These are phyloP conservation scores for Tarsius wallacei DNA, from an alignment of 2,797 vertebrate genomes.

Conservation along the genomic window DNA sequence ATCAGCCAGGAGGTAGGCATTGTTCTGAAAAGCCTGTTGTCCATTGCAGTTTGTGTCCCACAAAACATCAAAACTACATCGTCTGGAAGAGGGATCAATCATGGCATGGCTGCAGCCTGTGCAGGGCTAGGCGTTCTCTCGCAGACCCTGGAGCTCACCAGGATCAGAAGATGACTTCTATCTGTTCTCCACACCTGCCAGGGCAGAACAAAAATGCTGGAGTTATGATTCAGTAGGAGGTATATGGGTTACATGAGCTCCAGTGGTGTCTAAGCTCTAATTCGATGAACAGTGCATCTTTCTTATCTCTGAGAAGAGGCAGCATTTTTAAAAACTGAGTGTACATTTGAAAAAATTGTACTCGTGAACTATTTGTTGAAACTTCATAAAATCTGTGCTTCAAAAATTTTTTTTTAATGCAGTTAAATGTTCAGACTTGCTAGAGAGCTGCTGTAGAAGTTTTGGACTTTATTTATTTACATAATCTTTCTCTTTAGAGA, in stretches of 20 bases:
- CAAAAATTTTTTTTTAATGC: conserved; percentile 25
- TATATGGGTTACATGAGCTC: conserved; percentile 73
- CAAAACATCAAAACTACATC: not conserved
- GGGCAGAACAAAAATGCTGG: conserved; percentile 60
- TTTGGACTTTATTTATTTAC: not conserved
- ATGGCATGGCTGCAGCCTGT: not conserved
- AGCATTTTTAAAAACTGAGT: conserved; percentile 26
- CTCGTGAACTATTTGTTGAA: conserved; percentile 72
- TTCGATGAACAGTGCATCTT: conserved; percentile 56
- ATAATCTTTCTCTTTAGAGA: conserved; percentile 35
- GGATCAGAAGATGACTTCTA: conserved; percentile 62
- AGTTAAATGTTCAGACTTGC: conserved; percentile 60
- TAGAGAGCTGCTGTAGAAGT: conserved; percentile 17
- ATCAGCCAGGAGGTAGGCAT: not conserved
- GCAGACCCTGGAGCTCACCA: conserved; percentile 3
- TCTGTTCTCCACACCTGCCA: conserved; percentile 56
- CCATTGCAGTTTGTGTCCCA: conserved; percentile 52
- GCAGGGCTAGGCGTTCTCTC: not conserved
- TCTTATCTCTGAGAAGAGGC: conserved; percentile 68
- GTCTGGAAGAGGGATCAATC: conserved; percentile 18
- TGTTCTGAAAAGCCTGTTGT: conserved; percentile 48
- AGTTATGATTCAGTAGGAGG: conserved; percentile 69
- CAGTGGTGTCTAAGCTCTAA: conserved; percentile 66
- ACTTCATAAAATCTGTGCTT: conserved; percentile 43
- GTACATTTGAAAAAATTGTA: conserved; percentile 53